Evolutionary conservation across 2,113 vertebrate species (phyloP), one percentile per base, ranked within the genome.

Genomic region (Hippolais icterina): DNA sequence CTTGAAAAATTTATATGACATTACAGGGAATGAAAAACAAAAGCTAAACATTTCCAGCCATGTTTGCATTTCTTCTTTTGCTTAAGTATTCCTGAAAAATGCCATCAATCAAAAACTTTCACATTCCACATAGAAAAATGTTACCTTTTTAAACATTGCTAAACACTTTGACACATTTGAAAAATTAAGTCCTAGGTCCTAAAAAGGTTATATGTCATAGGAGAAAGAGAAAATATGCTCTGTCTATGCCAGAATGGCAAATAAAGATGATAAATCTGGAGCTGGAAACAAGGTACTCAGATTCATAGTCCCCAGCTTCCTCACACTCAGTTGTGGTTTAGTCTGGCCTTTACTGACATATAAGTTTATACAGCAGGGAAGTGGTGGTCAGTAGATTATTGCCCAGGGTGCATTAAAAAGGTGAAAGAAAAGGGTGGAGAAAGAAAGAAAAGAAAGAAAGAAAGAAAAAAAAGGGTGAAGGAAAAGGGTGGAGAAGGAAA

Each of bases 221-320:
- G n/a, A 84, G 65, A 85, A 63, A 71, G 61, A 90, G 61, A 69
- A 96, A 90, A 61, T 74, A 46, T 20, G n/a, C 10, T 93, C 14
- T 83, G 37, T 50, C 53, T 65, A 19, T 90, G 74, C 56, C 56
- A 60, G 64, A 70, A 93, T 80, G 63, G 69, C 54, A 96, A 96
- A 96, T 91, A 92, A 79, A 96, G 70, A 88, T 93, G 85, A 90
- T 85, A 93, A 93, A 94, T 94, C 46, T 94, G 83, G 60, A 94
- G 50, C 6, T 79, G 57, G 68, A 49, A 92, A 78, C 5, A 76
- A 94, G 92, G 42, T 42, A 35, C 42, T 92, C 35, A 35, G 29
- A 49, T 82, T 77, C 88, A 31, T 14, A 69, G 35, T 80, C 29
- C 28, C 31, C 54, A 74, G 17, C 68, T 89, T 79, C 81, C 64